Evolutionary conservation across 1,140 invertebrate species (phyloP), one percentile per base, ranked within the genome.

Genomic region (Spodoptera litura): DNA sequence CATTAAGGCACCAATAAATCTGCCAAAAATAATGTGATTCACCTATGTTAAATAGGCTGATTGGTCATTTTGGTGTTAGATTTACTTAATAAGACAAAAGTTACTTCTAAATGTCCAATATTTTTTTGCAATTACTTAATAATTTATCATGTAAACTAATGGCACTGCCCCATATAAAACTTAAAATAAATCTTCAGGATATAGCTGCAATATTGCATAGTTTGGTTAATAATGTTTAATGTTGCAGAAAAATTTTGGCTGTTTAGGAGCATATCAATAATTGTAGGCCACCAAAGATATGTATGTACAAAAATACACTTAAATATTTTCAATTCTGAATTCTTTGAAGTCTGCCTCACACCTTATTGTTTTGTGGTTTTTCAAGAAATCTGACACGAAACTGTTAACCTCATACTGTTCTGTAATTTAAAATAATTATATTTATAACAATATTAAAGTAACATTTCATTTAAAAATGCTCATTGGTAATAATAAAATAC

Each of bases 341-440:
- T 91, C 80, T 81, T 89, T 92, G 73, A 94, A 95, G 78, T 95
- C 94, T 25, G 93, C 92, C 82, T 94, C 90, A 87, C 93, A 94
- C 78, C 90, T 86, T 53, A 95, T 95, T 71, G 88, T 83, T 81
- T 85, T 88, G 62, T 94, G 94, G 53, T 85, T 90, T 73, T 94
- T 85, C 44, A 95, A 82, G 81, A 94, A 95, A 77, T 95, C 92
- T 66, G 83, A 87, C 2, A 95, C 87, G 88, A 94, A 95, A 76
- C 91, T 90, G 70, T 87, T 85, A 10, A 94, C 93, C 87, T 94
- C 94, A 89, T 92, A 94, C 86, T 94, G 91, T 85, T 88, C 94
- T 95, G 89, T 81, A 95, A 94, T 52, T 25, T n/a, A 13, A 61
- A 74, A 31, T 51, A 61, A n/a, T 8, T 38, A 11, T 27, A 25